Evolutionary conservation across 2,888 invertebrate species (phyloP), one percentile per base, ranked within the genome.

Genomic region (Theretra japonica): DNA sequence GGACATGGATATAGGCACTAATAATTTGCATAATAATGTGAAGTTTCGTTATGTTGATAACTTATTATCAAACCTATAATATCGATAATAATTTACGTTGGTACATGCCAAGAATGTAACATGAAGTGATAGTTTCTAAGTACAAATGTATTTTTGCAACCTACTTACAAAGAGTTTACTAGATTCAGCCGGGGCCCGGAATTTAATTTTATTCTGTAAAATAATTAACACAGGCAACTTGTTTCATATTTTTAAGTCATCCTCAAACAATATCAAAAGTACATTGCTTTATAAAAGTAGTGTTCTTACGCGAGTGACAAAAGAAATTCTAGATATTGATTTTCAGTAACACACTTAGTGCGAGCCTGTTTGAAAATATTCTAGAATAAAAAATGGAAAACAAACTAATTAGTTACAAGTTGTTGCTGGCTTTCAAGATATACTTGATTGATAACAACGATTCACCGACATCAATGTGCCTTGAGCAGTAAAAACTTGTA

Each of bases 401-500:
- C 30, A 60, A 60, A 33, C 60, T 30, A 60, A 60, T 60, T 48
- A 65, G 15, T 11, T 21, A 41, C 41, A 41, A 33, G 62, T 65
- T 23, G 48, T 48, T 21, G 48, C 25, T 58, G 58, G 17, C 58
- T 58, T 11, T 58, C 65, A 65, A 65, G 65, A 65, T 65, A 65
- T 70, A 72, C 68, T 77, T 79, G 78, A 78, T 82, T 74, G 78
- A 82, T 80, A 79, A 79, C 74, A 76, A 70, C 71, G 73, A 75
- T 73, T 76, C 72, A 71, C 69, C 50, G 73, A 73, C 79, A 82
- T 82, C 82, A 83, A 74, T 75, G 76, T 80, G 80, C 85, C 86
- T 86, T 86, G 86, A 84, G 76, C 74, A 74, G 76, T 79, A 84
- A 86, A 88, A 88, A 85, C 79, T 79, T 75, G 73, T 77, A 79